Percentiles rank a stretch among this genome's conserved stretches.
These are phyloP conservation scores for Trichogramma evanescens DNA, from an alignment of 2,888 invertebrate species.

Conservation along the genomic window DNA sequence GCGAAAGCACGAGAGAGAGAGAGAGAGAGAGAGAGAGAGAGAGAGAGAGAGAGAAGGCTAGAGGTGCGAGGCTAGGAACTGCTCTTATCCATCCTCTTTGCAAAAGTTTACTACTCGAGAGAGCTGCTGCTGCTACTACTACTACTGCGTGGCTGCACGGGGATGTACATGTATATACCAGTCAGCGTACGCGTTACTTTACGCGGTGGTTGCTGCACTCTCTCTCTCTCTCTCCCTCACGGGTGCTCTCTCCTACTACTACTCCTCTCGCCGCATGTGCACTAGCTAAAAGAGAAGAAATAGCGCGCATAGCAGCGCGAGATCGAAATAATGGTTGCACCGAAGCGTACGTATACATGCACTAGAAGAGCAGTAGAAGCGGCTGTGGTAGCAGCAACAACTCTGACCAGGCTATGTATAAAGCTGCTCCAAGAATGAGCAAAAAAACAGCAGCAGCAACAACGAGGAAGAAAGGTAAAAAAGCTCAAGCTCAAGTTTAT, in stretches of 20 bases:
- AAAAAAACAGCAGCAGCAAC: too few species aligned
- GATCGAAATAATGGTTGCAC: conserved; percentile 13
- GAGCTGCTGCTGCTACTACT: background rate
- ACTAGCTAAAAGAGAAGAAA: background rate
- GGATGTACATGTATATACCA: too few species aligned
- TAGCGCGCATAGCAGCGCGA: background rate
- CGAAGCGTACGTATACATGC: background rate
- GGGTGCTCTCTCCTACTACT: background rate
- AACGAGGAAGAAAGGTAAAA: too few species aligned
- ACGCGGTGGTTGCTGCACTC: too few species aligned
- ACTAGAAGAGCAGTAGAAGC: background rate
- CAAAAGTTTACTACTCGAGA: conserved; percentile 20
- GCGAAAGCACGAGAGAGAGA: background rate
- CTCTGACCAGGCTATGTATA: background rate
- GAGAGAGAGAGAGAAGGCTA: background rate
- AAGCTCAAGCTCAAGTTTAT: too few species aligned
- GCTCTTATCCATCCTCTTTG: conserved; percentile 22
- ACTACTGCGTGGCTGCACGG: too few species aligned
- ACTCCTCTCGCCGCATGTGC: background rate
- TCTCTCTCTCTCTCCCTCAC: too few species aligned
- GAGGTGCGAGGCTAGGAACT: background rate
- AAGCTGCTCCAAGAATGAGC: too few species aligned
- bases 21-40: background rate
- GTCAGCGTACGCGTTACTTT: too few species aligned
- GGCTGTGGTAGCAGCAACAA: background rate